Percentiles rank a stretch among this genome's conserved stretches.
Evolutionary conservation across 2,888 invertebrate genomes (phyloP).

Genomic region (Orthosia cruda): DNA sequence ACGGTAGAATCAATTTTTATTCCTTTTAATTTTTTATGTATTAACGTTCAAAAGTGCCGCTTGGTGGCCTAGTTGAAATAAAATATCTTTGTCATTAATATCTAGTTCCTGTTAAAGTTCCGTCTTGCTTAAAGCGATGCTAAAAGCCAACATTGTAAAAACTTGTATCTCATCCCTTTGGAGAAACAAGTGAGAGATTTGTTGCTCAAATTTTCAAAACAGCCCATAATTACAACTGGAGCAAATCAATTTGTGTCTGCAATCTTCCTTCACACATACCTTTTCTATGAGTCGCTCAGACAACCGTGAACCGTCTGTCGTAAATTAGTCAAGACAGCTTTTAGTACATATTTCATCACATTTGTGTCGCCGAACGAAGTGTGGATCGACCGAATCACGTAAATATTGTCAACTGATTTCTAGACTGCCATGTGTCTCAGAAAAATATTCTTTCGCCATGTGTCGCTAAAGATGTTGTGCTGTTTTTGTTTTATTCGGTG

Average conservation of each 20-base stretch:
- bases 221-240: background rate
- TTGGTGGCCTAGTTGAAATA: no score
- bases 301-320: slow-evolving; percentile 24
- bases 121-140: no score
- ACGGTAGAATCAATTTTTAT: no score
- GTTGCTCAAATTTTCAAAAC: background rate
- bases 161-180: no score
- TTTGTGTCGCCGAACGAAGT: slow-evolving; percentile 29
- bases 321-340: slow-evolving; percentile 32
- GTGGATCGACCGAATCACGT: slow-evolving; percentile 7
- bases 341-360: slow-evolving; percentile 31
- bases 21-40: no score
- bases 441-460: background rate
- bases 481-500: background rate
- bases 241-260: slow-evolving; percentile 9
- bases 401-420: slow-evolving; percentile 29
- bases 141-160: background rate
- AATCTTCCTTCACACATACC: background rate
- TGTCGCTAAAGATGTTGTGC: background rate
- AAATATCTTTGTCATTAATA: no score
- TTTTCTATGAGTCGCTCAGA: slow-evolving; percentile 6
- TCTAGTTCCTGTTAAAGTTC: no score
- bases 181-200: background rate
- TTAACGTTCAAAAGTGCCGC: no score
- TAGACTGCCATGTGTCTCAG: slow-evolving; percentile 1